phyloP scores from a whole-genome alignment of 2,888 invertebrate species.

The Alloplasta piceator region DNA sequence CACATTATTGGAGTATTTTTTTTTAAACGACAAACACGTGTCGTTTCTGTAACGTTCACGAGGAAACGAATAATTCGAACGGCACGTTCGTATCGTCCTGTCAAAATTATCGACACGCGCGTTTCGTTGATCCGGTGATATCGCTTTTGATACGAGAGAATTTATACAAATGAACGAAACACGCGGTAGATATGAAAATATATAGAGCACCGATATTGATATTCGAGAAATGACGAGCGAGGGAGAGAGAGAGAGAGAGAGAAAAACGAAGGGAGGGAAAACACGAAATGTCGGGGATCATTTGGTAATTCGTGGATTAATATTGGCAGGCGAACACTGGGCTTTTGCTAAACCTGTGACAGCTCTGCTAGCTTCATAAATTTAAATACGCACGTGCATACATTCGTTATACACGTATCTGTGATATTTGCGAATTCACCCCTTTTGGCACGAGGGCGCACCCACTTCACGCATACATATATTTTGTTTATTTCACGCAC shows the following conservation, averaged over 20 bases:
- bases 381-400: slow-evolving; percentile 44
- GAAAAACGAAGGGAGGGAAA: not conserved
- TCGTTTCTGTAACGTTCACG: too few relatives aligned
- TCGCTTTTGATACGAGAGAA: slow-evolving; percentile 26
- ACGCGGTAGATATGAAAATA: not conserved
- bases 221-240: slow-evolving; percentile 45
- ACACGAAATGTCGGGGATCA: slow-evolving; percentile 48
- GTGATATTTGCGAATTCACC: slow-evolving; percentile 43
- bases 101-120: slow-evolving; percentile 27
- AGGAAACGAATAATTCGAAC: not conserved
- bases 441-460: slow-evolving; percentile 23
- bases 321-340: slow-evolving; percentile 53
- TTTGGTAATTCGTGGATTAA: slow-evolving; percentile 64
- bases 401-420: slow-evolving; percentile 9
- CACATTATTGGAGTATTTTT: too few relatives aligned
- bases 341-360: slow-evolving; percentile 31
- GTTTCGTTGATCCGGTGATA: slow-evolving; percentile 14
- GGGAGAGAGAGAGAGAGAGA: not conserved
- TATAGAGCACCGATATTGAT: slow-evolving; percentile 43
- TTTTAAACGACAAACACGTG: not conserved
- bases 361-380: slow-evolving; percentile 53
- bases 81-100: not conserved
- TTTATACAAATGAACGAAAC: slow-evolving; percentile 30
- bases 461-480: slow-evolving; percentile 46
- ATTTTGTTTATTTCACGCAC: slow-evolving; percentile 44